These are phyloP conservation scores for Junco hyemalis DNA, from an alignment of 2,113 vertebrate species.

Conservation along the genomic window DNA sequence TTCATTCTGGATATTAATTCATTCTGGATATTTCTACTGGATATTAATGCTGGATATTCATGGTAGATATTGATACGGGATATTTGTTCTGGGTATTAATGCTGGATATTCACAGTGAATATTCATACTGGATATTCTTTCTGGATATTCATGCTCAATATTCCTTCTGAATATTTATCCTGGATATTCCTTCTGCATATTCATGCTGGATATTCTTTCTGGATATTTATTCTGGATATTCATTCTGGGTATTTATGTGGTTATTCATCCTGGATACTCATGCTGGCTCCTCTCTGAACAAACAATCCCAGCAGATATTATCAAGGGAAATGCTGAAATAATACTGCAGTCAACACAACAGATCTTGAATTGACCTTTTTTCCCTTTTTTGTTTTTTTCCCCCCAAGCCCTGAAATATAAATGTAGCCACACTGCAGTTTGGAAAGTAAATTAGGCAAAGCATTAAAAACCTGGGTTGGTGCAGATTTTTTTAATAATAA, in stretches of 20 bases:
- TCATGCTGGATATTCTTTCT: neutral
- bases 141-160: too few species aligned
- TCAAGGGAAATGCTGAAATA: conserved; percentile 5
- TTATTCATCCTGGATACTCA: accelerated
- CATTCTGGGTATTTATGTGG: accelerated
- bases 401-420: neutral
- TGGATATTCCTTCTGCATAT: too few species aligned
- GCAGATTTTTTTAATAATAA: neutral
- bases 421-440: neutral
- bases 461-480: neutral
- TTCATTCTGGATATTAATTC: too few species aligned
- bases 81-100: too few species aligned
- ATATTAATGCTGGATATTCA: too few species aligned
- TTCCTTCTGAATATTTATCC: too few species aligned
- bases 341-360: neutral
- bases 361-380: neutral
- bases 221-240: neutral
- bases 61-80: too few species aligned
- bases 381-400: neutral
- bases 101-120: too few species aligned
- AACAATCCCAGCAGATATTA: neutral
- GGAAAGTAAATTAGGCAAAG: neutral
- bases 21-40: too few species aligned
- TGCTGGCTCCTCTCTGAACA: neutral
- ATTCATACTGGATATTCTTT: too few species aligned